Conservation (phyloP, 2,113 vertebrate genomes). For the Gorsachius goisagi region DNA sequence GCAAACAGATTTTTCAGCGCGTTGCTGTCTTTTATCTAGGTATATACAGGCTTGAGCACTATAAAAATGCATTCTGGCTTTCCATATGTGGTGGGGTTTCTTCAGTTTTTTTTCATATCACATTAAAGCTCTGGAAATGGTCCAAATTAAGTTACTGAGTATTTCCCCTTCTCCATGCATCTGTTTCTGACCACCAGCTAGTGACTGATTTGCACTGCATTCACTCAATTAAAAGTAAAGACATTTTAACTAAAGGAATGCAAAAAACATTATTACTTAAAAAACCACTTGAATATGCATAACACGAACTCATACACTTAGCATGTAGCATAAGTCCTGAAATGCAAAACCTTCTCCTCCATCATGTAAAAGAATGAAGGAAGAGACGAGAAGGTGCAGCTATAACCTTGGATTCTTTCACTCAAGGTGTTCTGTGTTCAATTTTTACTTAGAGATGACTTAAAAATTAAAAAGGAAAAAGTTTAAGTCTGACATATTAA, state of each 20-base stretch:
- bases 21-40: background rate
- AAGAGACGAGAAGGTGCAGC: background rate
- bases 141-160: background rate
- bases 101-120: background rate
- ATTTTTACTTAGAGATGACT: background rate
- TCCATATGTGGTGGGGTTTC: background rate
- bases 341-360: background rate
- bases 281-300: rapidly evolving
- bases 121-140: background rate
- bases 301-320: background rate
- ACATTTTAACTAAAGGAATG: background rate
- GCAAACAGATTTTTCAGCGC: background rate
- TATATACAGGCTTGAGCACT: background rate
- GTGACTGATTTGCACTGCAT: background rate
- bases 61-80: background rate
- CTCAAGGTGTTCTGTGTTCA: background rate
- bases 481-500: background rate
- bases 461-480: background rate
- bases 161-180: background rate
- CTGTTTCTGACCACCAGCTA: background rate
- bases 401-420: background rate
- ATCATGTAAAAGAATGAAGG: background rate
- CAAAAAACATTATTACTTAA: background rate
- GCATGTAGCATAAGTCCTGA: background rate
- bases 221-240: background rate